Evolutionary conservation across 2,113 vertebrate species (phyloP).

Genomic region (Cololabis saira): DNA sequence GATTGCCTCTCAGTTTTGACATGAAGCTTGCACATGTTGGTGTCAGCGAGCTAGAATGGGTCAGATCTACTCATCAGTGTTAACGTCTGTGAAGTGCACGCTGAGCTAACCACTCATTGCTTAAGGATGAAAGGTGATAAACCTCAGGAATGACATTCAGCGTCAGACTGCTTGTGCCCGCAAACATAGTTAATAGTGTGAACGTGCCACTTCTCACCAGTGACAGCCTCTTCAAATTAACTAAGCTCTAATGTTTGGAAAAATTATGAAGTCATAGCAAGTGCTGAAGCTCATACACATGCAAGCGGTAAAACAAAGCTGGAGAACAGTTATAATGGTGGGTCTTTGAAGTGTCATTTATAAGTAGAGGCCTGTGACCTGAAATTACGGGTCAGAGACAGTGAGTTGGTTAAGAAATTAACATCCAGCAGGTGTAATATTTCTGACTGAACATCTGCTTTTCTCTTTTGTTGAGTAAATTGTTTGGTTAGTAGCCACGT

Average conservation of each 20-base stretch:
- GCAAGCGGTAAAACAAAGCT: too few relatives aligned
- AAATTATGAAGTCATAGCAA: slow-evolving; percentile 7
- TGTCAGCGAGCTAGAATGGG: slow-evolving; percentile 33
- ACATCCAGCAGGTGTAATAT: background rate
- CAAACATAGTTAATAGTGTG: slow-evolving; percentile 21
- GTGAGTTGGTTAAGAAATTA: background rate
- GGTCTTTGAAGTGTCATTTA: background rate
- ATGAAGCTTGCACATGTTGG: slow-evolving; percentile 10
- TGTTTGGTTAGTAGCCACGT: too few relatives aligned
- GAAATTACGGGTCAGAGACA: background rate
- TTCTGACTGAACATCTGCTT: background rate
- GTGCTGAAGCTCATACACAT: background rate
- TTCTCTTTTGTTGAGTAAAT: too few relatives aligned
- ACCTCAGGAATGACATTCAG: slow-evolving; percentile 42
- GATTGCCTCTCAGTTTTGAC: slow-evolving; percentile 14
- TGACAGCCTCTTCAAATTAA: slow-evolving; percentile 11
- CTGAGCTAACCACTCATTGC: slow-evolving; percentile 44
- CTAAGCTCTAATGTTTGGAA: background rate
- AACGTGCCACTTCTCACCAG: slow-evolving; percentile 35
- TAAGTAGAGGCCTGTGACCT: slow-evolving; percentile 1
- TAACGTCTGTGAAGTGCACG: slow-evolving; percentile 59
- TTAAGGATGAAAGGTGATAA: slow-evolving; percentile 49
- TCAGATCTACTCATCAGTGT: slow-evolving; percentile 49
- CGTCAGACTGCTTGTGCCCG: slow-evolving; percentile 20
- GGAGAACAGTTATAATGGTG: too few relatives aligned